Evolutionary conservation across 2,888 invertebrate genomes (phyloP).

Genomic region (Iphiclides podalirius): DNA sequence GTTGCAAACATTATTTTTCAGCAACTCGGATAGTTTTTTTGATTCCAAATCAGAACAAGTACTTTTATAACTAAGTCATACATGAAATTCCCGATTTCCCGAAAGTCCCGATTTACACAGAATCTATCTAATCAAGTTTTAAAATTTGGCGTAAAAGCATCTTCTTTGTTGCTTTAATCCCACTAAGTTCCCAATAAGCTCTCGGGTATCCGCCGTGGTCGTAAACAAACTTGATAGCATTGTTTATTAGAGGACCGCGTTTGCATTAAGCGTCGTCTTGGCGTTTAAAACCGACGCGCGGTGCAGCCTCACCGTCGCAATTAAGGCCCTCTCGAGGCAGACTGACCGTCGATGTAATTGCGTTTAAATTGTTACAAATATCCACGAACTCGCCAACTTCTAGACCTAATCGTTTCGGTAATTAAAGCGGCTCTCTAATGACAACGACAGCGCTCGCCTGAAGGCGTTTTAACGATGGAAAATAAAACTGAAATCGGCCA

Average conservation of each 20-base stretch:
- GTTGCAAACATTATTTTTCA: no score
- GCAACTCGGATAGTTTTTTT: no score
- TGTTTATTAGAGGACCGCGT: constrained; percentile 2
- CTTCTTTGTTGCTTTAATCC: no score
- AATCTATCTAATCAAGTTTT: no score
- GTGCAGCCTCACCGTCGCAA: no score
- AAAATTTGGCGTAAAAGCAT: no score
- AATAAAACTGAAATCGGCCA: constrained; percentile 13
- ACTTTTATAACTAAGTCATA: no score
- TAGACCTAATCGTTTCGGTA: constrained; percentile 38
- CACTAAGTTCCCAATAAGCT: no score
- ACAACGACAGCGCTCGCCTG: background rate
- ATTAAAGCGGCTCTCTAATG: constrained; percentile 27
- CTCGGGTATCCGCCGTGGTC: no score
- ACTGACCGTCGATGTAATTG: constrained; percentile 32
- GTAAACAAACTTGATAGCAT: background rate
- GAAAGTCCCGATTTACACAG: no score
- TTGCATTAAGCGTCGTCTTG: constrained; percentile 12
- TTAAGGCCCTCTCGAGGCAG: constrained; percentile 34
- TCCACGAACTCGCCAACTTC: constrained; percentile 36
- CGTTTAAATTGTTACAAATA: constrained; percentile 45
- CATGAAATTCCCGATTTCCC: no score
- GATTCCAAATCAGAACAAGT: no score
- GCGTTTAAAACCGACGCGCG: constrained; percentile 3
- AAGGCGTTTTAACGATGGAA: constrained; percentile 6